phyloP scores from a whole-genome alignment of 2,113 vertebrate genomes.

The Amphilophus citrinellus region DNA sequence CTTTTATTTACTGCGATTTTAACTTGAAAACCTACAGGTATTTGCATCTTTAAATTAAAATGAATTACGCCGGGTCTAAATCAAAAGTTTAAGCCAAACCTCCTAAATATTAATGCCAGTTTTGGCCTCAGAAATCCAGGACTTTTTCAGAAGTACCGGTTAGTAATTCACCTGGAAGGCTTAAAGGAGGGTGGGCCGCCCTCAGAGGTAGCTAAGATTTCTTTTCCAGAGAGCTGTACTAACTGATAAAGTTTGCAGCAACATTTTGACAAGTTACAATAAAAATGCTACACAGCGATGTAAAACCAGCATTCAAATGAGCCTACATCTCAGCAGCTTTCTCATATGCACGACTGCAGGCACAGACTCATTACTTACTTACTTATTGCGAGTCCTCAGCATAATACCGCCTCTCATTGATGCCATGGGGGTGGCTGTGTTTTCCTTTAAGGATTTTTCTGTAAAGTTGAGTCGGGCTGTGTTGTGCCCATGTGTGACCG shows the following conservation, averaged over 20 bases:
- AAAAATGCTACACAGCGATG: fast-evolving
- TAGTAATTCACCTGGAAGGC: background rate
- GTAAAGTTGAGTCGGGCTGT: background rate
- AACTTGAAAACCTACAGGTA: too few species aligned
- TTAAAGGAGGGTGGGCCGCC: background rate
- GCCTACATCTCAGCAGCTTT: fast-evolving
- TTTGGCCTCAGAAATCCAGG: background rate
- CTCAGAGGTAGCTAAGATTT: too few species aligned
- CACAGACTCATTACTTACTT: fast-evolving
- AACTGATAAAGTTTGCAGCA: too few species aligned
- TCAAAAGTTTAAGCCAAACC: background rate
- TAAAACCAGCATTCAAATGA: background rate
- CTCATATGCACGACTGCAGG: background rate
- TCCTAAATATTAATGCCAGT: fast-evolving
- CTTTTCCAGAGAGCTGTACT: too few species aligned
- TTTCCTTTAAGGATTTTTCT: too few species aligned
- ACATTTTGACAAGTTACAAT: background rate
- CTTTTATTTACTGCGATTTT: background rate
- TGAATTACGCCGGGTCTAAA: background rate
- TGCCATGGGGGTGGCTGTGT: background rate
- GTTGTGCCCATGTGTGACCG: background rate
- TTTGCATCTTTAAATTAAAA: too few species aligned
- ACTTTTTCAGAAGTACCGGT: background rate
- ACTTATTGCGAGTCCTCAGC: background rate
- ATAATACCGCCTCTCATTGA: background rate